Evolutionary conservation across 2,113 vertebrate species (phyloP).

Genomic region (Elephas maximus): DNA sequence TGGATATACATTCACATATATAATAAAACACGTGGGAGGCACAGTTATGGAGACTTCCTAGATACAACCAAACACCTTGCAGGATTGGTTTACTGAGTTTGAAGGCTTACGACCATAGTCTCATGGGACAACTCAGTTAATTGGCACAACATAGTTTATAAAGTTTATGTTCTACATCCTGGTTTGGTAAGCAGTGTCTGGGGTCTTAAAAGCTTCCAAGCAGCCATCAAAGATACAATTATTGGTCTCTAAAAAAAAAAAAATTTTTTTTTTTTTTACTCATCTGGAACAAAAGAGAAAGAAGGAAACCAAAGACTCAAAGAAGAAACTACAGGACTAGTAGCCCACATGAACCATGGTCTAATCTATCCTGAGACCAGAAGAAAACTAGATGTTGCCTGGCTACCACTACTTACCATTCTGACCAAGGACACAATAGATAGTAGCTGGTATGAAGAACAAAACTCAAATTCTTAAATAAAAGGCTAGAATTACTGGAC

Average conservation of each 20-base stretch:
- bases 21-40: no score
- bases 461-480: neutral
- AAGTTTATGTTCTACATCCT: neutral
- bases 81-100: neutral
- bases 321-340: neutral
- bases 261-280: neutral
- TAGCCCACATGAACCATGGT: neutral
- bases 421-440: neutral
- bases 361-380: neutral
- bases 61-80: neutral
- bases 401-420: neutral
- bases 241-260: neutral
- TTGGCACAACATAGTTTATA: neutral
- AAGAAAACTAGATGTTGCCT: no score
- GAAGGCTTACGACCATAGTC: neutral
- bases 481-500: neutral
- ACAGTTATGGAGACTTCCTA: neutral
- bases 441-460: neutral
- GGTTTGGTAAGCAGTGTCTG: neutral
- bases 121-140: neutral
- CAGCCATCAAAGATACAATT: neutral
- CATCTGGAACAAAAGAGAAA: neutral
- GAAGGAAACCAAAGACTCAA: neutral
- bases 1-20: no score
- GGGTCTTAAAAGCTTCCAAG: neutral